A percentile compares a stretch with the other conserved stretches of the same genome.
phyloP scores from a whole-genome alignment of 2,888 invertebrate genomes.

The Noctua fimbriata region DNA sequence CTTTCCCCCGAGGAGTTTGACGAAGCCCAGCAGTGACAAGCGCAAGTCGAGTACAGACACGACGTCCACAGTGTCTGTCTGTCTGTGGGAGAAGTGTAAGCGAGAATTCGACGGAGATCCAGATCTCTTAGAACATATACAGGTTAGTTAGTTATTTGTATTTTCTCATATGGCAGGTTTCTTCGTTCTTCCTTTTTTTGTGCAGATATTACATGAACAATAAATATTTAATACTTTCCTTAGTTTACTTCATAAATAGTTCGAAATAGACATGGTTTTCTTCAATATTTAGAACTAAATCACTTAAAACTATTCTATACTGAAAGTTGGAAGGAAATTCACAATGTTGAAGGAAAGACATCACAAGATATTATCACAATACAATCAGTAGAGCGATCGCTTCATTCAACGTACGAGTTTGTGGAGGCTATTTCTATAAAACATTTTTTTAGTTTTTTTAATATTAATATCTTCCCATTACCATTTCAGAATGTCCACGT shows the following conservation, averaged over 20 bases:
- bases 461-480: background rate
- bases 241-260: background rate
- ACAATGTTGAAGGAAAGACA: background rate
- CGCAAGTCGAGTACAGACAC: conserved; percentile 85
- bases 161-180: background rate
- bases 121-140: conserved; percentile 96
- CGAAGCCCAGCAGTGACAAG: conserved; percentile 79
- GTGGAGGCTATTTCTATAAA: background rate
- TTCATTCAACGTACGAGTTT: background rate
- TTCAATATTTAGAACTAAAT: background rate
- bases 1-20: conserved; percentile 92
- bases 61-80: conserved; percentile 90
- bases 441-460: background rate
- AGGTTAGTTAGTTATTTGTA: conserved; percentile 89
- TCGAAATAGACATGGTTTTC: background rate
- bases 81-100: conserved; percentile 96
- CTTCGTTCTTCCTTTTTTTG: background rate
- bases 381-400: background rate
- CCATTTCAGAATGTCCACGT: conserved; percentile 94
- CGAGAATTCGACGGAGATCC: conserved; percentile 94
- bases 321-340: background rate
- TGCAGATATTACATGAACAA: background rate
- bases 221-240: background rate
- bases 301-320: background rate
- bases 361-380: background rate